These are phyloP conservation scores for Acipenser oxyrinchus DNA, from an alignment of 2,797 vertebrate species.

Conservation along the genomic window DNA sequence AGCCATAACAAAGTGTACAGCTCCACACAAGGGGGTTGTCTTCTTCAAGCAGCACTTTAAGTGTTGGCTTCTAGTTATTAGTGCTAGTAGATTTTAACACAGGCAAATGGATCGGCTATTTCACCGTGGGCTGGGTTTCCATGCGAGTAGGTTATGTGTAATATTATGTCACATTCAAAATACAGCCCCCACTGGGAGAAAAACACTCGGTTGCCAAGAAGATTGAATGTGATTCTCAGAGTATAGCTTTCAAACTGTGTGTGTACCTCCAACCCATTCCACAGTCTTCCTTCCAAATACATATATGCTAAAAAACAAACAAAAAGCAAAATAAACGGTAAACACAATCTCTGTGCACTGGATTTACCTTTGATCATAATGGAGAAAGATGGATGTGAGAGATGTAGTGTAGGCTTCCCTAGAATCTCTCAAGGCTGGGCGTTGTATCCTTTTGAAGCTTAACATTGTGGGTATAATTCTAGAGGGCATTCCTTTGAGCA, in stretches of 20 bases:
- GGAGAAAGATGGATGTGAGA: neutral
- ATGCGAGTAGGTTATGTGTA: neutral
- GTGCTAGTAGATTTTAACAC: neutral
- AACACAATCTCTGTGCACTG: slow-evolving; percentile 8
- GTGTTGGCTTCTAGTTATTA: neutral
- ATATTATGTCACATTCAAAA: neutral
- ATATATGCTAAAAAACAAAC: neutral
- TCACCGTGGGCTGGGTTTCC: neutral
- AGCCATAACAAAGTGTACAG: neutral
- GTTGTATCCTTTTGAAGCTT: too few relatives aligned
- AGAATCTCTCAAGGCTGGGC: too few relatives aligned
- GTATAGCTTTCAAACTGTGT: neutral
- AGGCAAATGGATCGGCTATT: neutral
- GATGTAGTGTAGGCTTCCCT: too few relatives aligned
- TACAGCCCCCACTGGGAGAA: too few relatives aligned
- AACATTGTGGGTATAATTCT: too few relatives aligned
- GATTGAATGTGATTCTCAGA: too few relatives aligned
- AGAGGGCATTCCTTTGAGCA: too few relatives aligned
- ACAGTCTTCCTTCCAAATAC: neutral
- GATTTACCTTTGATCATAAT: slow-evolving; percentile 38
- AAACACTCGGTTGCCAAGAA: neutral
- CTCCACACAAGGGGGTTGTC: neutral
- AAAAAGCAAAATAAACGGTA: neutral
- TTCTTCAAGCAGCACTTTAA: neutral
- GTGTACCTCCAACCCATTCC: neutral